phyloP scores from a whole-genome alignment of 1,140 invertebrate species.

The Trigoniulus corallinus region DNA sequence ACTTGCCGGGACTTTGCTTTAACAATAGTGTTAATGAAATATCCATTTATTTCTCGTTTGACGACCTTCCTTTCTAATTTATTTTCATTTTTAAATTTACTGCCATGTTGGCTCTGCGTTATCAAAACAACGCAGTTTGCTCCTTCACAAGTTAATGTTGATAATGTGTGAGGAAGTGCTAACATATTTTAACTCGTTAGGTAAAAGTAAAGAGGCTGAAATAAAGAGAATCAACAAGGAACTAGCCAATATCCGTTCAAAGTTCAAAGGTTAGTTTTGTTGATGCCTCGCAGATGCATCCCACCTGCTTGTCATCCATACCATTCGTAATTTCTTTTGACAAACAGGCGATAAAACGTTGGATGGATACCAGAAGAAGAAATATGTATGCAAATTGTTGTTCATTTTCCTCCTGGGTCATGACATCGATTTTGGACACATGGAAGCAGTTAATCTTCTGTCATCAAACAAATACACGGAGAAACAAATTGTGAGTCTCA shows the following conservation, averaged over 20 bases:
- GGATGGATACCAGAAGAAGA: slow-evolving; percentile 99
- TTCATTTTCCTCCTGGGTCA: slow-evolving; percentile 98
- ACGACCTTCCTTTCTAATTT: slow-evolving; percentile 5
- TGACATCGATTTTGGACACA: slow-evolving; percentile 99
- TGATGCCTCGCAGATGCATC: background rate
- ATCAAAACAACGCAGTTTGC: background rate
- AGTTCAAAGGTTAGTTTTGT: slow-evolving; percentile 83
- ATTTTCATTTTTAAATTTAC: slow-evolving; percentile 9
- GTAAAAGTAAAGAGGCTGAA: slow-evolving; percentile 99
- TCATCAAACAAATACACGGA: slow-evolving; percentile 99
- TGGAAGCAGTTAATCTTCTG: slow-evolving; percentile 99
- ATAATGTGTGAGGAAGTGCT: no score
- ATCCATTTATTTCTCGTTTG: background rate
- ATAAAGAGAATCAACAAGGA: slow-evolving; percentile 99
- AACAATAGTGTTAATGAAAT: background rate
- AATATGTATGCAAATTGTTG: slow-evolving; percentile 98
- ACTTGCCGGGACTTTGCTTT: no score
- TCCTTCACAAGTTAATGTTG: background rate
- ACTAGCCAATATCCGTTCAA: slow-evolving; percentile 96
- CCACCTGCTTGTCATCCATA: background rate
- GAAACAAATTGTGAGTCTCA: slow-evolving; percentile 89
- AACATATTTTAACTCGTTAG: slow-evolving; percentile 31
- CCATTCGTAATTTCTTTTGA: background rate
- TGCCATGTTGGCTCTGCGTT: no score
- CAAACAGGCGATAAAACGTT: slow-evolving; percentile 81